Evolutionary conservation across 2,113 vertebrate genomes (phyloP).

Genomic region (Pangasianodon hypophthalmus): DNA sequence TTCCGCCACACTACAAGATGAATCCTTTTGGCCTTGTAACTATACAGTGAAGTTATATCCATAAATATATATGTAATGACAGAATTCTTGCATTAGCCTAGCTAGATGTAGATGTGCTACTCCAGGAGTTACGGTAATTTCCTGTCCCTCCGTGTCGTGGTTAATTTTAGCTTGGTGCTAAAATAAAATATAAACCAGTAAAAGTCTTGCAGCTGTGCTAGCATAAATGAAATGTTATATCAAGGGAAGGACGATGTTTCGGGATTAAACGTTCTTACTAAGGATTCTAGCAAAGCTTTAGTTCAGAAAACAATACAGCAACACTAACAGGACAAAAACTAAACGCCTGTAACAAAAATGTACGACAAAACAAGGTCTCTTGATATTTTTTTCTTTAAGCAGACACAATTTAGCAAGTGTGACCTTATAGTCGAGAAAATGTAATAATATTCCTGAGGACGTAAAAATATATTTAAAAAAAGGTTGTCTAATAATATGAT

Average conservation of each 20-base stretch:
- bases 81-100: background rate
- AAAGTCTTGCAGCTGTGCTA: background rate
- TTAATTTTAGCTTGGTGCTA: background rate
- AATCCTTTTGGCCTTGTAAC: background rate
- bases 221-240: background rate
- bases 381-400: background rate
- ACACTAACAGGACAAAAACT: background rate
- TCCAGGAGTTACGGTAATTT: background rate
- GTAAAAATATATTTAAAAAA: background rate
- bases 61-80: background rate
- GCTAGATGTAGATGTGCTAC: background rate
- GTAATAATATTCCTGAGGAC: background rate
- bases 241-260: background rate
- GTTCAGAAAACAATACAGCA: background rate
- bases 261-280: background rate
- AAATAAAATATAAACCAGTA: background rate
- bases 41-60: background rate
- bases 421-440: background rate
- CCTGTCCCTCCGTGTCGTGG: accelerated
- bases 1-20: background rate
- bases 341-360: background rate
- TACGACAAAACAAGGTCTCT: background rate
- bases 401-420: background rate
- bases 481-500: background rate
- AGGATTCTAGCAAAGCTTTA: background rate